These are phyloP conservation scores for Micromys minutus DNA, from an alignment of 2,113 vertebrate species.

Conservation along the genomic window DNA sequence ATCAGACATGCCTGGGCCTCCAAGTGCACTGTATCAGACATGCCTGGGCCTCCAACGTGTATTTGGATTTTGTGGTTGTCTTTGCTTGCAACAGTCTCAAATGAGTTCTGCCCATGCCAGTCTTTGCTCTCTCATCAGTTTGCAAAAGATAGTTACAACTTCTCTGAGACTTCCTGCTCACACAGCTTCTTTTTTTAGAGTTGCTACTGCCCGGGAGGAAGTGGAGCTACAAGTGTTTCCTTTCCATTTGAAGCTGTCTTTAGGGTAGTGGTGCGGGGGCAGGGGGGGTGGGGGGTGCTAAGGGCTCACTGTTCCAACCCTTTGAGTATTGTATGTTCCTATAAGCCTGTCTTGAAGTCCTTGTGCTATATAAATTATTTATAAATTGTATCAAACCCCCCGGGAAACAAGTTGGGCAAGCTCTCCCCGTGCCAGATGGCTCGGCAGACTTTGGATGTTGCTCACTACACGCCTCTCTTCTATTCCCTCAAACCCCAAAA, in stretches of 20 bases:
- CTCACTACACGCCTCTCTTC: not conserved
- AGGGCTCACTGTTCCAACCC: conserved; percentile 8
- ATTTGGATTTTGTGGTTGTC: conserved; percentile 25
- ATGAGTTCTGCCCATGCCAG: not conserved
- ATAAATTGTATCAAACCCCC: conserved; percentile 34
- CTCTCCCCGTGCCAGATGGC: not conserved
- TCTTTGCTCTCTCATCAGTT: conserved; percentile 65
- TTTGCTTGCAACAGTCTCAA: not conserved
- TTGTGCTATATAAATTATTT: conserved; percentile 40
- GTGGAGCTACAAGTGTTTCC: conserved; percentile 76
- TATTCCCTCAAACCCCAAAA: not conserved
- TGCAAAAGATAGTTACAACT: conserved; percentile 50
- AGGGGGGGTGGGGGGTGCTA: not conserved
- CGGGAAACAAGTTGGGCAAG: conserved; percentile 37
- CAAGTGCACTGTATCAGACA: not conserved
- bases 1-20: not conserved
- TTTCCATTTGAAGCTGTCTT: conserved; percentile 72
- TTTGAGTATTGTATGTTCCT: not conserved
- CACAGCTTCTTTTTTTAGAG: conserved; percentile 78
- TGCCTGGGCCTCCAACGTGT: not conserved
- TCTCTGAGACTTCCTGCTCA: conserved; percentile 54
- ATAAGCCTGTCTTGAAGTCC: not conserved
- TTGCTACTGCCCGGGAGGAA: conserved; percentile 80
- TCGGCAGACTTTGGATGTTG: not conserved
- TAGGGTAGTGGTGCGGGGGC: not conserved